phyloP scores from a whole-genome alignment of 2,888 invertebrate genomes.

The Ormyrus nitidulus region DNA sequence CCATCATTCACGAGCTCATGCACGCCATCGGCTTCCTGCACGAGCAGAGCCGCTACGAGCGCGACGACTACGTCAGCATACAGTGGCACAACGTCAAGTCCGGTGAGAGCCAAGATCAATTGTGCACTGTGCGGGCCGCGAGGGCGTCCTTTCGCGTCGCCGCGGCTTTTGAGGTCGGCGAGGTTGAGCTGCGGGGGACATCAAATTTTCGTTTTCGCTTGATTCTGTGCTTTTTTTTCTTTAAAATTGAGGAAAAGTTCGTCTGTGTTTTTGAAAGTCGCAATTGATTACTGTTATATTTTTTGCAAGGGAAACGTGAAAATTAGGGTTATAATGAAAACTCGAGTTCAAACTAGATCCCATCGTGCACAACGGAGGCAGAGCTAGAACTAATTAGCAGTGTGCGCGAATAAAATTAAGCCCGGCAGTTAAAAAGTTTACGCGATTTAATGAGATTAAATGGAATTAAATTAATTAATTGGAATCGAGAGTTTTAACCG shows the following conservation, averaged over 20 bases:
- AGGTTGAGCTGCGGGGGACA: not conserved
- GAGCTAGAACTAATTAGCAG: conserved; percentile 1
- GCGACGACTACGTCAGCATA: conserved; percentile 83
- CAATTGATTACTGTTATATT: no score
- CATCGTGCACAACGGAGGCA: no score
- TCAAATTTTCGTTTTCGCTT: not conserved
- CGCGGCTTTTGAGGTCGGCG: no score
- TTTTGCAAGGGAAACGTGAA: no score
- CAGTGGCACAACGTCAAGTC: conserved; percentile 83
- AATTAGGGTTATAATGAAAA: no score
- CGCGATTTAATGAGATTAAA: not conserved
- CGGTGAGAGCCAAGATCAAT: conserved; percentile 72
- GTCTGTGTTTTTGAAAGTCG: no score
- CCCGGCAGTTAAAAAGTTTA: conserved; percentile 22
- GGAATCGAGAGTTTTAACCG: no score
- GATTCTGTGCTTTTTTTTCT: no score
- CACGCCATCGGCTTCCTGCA: conserved; percentile 89
- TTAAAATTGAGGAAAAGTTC: not conserved
- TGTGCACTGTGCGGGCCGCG: no score
- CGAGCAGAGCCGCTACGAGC: conserved; percentile 87
- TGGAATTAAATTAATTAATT: no score
- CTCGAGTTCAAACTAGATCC: no score
- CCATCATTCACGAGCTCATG: conserved; percentile 87
- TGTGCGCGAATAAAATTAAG: conserved; percentile 1
- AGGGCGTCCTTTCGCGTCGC: no score